A percentile compares a stretch with the other conserved stretches of the same genome.
These are phyloP conservation scores for Sminthurinus aureus DNA, from an alignment of 2,888 invertebrate genomes.

Conservation along the genomic window DNA sequence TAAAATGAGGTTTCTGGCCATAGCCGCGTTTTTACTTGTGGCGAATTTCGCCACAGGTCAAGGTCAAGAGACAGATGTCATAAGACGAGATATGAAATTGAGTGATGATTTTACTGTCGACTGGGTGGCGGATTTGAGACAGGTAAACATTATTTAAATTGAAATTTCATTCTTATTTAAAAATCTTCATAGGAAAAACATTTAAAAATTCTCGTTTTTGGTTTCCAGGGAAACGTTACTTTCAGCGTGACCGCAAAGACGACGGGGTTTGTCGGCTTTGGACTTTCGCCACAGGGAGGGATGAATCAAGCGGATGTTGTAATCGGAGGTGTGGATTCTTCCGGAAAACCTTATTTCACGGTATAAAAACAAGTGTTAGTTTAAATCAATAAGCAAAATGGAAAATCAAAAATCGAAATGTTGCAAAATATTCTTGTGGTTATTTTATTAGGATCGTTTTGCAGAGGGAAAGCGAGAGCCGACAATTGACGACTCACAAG, in stretches of 20 bases:
- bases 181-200: neutral
- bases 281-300: neutral
- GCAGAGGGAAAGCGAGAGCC: neutral
- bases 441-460: slow-evolving; percentile 1
- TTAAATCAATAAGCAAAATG: neutral
- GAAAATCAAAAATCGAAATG: neutral
- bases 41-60: neutral
- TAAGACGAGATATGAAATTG: neutral
- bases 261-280: neutral
- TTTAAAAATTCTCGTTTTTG: too few relatives aligned
- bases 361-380: neutral
- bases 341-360: neutral
- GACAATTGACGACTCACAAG: neutral
- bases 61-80: neutral
- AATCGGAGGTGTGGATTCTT: neutral
- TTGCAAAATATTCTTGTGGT: neutral
- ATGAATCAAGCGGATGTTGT: neutral
- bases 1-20: too few relatives aligned
- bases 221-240: neutral
- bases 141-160: too few relatives aligned
- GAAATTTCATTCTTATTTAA: too few relatives aligned
- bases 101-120: neutral
- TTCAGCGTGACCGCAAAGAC: neutral
- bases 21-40: too few relatives aligned
- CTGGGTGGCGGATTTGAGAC: too few relatives aligned